These are phyloP conservation scores for Sarcophilus harrisii DNA, from an alignment of 2,797 vertebrate genomes.

Conservation along the genomic window DNA sequence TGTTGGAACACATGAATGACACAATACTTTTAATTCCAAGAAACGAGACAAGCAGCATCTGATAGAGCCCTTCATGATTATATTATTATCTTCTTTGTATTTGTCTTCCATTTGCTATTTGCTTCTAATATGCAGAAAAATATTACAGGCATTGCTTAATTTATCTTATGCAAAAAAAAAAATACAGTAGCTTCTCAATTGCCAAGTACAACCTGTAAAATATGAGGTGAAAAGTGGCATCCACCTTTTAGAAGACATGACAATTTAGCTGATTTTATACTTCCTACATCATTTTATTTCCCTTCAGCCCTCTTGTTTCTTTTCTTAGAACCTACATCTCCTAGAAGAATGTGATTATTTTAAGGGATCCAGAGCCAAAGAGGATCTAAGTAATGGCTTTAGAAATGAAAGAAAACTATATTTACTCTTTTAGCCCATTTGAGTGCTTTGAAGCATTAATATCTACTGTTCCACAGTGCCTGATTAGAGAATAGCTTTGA, in stretches of 20 bases:
- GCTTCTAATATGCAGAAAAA: conserved; percentile 37
- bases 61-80: background rate
- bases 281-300: background rate
- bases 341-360: background rate
- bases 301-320: background rate
- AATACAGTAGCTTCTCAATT: background rate
- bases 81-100: background rate
- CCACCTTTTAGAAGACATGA: background rate
- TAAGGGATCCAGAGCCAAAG: background rate
- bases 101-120: conserved; percentile 2
- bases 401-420: background rate
- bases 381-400: background rate
- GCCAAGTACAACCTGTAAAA: background rate
- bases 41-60: conserved; percentile 15
- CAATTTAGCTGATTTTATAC: background rate
- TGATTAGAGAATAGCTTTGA: background rate
- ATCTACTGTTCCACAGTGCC: background rate
- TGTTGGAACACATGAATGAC: conserved; percentile 25
- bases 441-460: background rate
- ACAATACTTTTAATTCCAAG: conserved; percentile 8
- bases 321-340: background rate
- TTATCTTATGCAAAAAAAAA: background rate
- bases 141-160: conserved; percentile 8
- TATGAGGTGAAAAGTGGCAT: background rate
- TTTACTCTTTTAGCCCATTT: background rate